A percentile compares a stretch with the other conserved stretches of the same genome.
phyloP scores from a whole-genome alignment of 2,797 vertebrate genomes.

The Xenopus petersii region DNA sequence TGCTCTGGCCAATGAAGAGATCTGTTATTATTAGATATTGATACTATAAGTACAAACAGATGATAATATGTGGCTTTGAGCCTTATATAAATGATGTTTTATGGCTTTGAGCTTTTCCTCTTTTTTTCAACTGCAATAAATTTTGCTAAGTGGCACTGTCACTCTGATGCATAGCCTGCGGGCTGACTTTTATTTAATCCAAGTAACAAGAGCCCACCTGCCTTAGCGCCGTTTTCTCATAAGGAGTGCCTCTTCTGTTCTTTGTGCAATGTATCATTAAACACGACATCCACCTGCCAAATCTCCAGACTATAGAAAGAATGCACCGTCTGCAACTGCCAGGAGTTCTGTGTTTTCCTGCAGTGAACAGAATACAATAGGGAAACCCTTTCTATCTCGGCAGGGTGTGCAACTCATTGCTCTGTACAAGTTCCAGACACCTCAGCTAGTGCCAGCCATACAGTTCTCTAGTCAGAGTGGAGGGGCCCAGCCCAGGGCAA shows the following conservation, averaged over 20 bases:
- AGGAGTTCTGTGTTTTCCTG: conserved; percentile 19
- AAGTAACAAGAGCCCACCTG: neutral
- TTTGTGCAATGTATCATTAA: conserved; percentile 4
- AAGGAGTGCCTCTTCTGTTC: conserved; percentile 1
- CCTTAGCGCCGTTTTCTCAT: neutral
- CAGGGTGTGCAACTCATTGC: neutral
- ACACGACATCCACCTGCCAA: conserved; percentile 18
- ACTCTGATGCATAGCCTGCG: conserved; percentile 22
- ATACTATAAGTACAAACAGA: neutral
- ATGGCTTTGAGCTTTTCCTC: neutral
- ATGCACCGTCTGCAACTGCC: conserved; percentile 1
- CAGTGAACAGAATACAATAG: conserved; percentile 29
- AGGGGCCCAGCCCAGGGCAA: no score
- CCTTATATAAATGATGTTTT: neutral
- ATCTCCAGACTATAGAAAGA: conserved; percentile 22
- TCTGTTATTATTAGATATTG: no score
- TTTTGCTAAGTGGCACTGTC: conserved; percentile 30
- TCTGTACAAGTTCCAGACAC: neutral
- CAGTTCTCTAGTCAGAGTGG: no score
- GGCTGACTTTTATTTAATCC: neutral
- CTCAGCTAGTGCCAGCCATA: no score
- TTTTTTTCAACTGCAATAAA: neutral
- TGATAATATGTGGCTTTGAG: neutral
- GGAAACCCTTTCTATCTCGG: neutral
- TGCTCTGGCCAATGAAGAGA: no score